A percentile compares a stretch with the other conserved stretches of the same genome.
Evolutionary conservation across 1,140 invertebrate genomes (phyloP).

Genomic region (Eubasilissa regina): DNA sequence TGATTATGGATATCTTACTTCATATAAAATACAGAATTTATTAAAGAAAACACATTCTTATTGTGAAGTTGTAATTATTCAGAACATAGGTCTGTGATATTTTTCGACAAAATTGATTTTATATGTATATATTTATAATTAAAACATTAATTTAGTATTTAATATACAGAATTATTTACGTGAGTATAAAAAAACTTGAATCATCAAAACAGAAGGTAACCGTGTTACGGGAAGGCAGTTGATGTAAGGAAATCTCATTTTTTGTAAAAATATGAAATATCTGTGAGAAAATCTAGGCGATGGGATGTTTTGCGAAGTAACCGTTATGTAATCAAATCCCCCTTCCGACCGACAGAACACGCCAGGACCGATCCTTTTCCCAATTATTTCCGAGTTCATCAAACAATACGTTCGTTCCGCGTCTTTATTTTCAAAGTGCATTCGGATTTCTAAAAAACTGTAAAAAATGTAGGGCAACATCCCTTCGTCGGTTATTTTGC

Average conservation of each 20-base stretch:
- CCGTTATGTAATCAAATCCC: constrained; percentile 55
- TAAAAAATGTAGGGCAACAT: constrained; percentile 57
- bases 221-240: constrained; percentile 37
- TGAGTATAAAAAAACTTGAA: neutral
- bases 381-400: constrained; percentile 58
- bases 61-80: too few species aligned
- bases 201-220: constrained; percentile 12
- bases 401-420: constrained; percentile 59
- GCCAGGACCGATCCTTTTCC: constrained; percentile 55
- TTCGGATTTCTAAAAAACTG: constrained; percentile 56
- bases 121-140: too few species aligned
- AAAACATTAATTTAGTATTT: too few species aligned
- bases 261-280: constrained; percentile 54
- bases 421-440: constrained; percentile 54
- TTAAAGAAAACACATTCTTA: too few species aligned
- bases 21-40: too few species aligned
- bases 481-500: constrained; percentile 44
- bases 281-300: constrained; percentile 55
- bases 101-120: too few species aligned
- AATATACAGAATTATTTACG: too few species aligned
- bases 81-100: too few species aligned
- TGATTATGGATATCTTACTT: too few species aligned
- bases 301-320: constrained; percentile 40
- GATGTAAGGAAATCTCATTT: constrained; percentile 23
- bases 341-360: constrained; percentile 42